Percentiles rank a stretch among this genome's conserved stretches.
phyloP scores from a whole-genome alignment of 1,140 invertebrate species.

The Rhynchophorus ferrugineus region DNA sequence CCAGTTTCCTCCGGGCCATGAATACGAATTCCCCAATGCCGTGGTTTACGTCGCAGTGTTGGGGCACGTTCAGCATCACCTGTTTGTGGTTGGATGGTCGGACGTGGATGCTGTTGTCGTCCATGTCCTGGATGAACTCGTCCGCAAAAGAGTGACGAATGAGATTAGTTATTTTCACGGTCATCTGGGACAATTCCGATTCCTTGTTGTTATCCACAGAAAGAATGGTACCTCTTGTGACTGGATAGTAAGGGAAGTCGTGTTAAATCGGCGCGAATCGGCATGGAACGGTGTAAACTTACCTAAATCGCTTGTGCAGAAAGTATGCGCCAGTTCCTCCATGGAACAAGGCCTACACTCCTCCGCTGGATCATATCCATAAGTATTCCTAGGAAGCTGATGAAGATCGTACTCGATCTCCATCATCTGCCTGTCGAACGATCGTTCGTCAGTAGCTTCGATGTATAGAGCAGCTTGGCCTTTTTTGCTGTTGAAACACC shows the following conservation, averaged over 20 bases:
- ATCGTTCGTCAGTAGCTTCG: constrained; percentile 47
- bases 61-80: constrained; percentile 49
- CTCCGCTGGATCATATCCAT: constrained; percentile 49
- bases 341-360: constrained; percentile 71
- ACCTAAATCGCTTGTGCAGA: constrained; percentile 75
- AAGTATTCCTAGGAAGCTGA: constrained; percentile 42
- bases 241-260: constrained; percentile 41
- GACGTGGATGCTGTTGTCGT: constrained; percentile 29
- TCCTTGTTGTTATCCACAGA: constrained; percentile 54
- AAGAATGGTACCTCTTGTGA: constrained; percentile 60
- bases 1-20: constrained; percentile 65
- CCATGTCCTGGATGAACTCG: constrained; percentile 33
- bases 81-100: constrained; percentile 30
- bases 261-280: too few species aligned
- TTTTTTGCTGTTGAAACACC: constrained; percentile 59
- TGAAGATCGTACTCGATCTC: constrained; percentile 63
- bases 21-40: constrained; percentile 72
- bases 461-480: constrained; percentile 66
- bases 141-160: constrained; percentile 49
- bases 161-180: constrained; percentile 58
- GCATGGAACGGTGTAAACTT: too few species aligned
- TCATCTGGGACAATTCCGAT: constrained; percentile 57
- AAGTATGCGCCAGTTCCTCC: constrained; percentile 65
- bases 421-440: constrained; percentile 46
- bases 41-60: constrained; percentile 59